These are phyloP conservation scores for Champsocephalus gunnari DNA, from an alignment of 2,797 vertebrate species.

Conservation along the genomic window DNA sequence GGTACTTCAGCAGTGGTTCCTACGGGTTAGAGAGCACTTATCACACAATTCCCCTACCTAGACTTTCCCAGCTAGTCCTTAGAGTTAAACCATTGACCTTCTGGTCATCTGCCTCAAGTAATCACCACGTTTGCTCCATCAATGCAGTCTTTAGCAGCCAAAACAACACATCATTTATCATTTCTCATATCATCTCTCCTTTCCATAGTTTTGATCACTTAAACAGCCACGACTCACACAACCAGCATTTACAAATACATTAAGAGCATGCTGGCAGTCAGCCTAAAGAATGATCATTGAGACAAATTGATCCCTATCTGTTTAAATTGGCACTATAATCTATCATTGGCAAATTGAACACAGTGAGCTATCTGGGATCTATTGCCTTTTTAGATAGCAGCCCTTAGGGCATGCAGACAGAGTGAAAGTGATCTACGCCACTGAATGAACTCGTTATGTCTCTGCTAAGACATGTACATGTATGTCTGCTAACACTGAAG, in stretches of 20 bases:
- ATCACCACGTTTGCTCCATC: conserved; percentile 51
- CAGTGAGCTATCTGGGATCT: conserved; percentile 93
- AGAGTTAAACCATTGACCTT: conserved; percentile 76
- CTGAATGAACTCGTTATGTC: conserved; percentile 62
- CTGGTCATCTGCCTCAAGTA: conserved; percentile 66
- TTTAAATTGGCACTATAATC: conserved; percentile 98
- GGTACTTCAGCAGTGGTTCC: conserved; percentile 76
- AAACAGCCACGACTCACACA: conserved; percentile 72
- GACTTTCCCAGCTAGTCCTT: conserved; percentile 72
- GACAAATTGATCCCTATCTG: conserved; percentile 98
- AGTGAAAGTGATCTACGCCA: conserved; percentile 69
- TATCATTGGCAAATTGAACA: conserved; percentile 96
- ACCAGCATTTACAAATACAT: conserved; percentile 81
- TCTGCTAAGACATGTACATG: conserved; percentile 23
- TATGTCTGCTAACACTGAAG: conserved; percentile 27
- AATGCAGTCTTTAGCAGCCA: conserved; percentile 54
- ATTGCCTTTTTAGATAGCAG: conserved; percentile 89
- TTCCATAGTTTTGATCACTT: conserved; percentile 66
- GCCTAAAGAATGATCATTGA: conserved; percentile 97
- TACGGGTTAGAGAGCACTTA: conserved; percentile 73
- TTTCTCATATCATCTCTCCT: conserved; percentile 58
- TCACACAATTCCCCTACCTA: conserved; percentile 67
- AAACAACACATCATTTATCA: conserved; percentile 66
- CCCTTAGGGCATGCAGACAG: conserved; percentile 88
- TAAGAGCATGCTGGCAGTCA: conserved; percentile 88